Base-by-base conservation (phyloP, 2,113 vertebrate species). In the Hemibagrus wyckioides region DNA sequence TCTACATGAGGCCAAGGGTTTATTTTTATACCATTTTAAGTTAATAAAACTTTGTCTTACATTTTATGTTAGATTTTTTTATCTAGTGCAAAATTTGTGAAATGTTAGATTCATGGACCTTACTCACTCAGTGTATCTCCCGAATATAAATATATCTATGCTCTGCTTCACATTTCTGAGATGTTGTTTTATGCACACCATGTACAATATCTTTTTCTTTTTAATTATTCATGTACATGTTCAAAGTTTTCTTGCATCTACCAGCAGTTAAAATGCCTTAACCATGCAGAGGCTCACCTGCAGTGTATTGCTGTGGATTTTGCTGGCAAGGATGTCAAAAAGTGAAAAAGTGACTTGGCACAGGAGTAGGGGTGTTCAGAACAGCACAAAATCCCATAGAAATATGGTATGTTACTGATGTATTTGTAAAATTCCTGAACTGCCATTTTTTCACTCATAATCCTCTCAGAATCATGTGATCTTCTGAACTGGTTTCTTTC, bases 201-300 rank as follows among this genome's bases (percentile, higher is more conserved):
- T 93, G 94, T 95, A 85, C 95, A 95, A 95, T 96, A 95, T 96
- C 21, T 28, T 93, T 93, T 61, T 65, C 4, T 23, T 36, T 69
- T 25, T 19, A n/a, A 80, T 76, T 54, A 39, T 83, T 83, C 75
- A 82, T 82, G 48, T 83, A 36, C 30, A 69, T 80, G 54, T 41
- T 56, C 48, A 82, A 61, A 50, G 25, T 82, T 69, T 41, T 95
- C 94, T 96, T 94, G 94, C 95, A 95, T 96, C 96, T 96, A 97
- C 96, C 96, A 97, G 96, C 96, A 96, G 95, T 89, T 96, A 94
- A 95, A 95, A 97, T 96, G 97, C 96, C 96, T 97, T 97, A 96
- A 96, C 95, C 95, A 96, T 96, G 95, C 95, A 96, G 95, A 95
- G 21, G 54, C 79, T 71, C 41, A 75, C n/a, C 50, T 73, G 14